phyloP scores from a whole-genome alignment of 2,797 vertebrate genomes.

The Thunnus albacares region DNA sequence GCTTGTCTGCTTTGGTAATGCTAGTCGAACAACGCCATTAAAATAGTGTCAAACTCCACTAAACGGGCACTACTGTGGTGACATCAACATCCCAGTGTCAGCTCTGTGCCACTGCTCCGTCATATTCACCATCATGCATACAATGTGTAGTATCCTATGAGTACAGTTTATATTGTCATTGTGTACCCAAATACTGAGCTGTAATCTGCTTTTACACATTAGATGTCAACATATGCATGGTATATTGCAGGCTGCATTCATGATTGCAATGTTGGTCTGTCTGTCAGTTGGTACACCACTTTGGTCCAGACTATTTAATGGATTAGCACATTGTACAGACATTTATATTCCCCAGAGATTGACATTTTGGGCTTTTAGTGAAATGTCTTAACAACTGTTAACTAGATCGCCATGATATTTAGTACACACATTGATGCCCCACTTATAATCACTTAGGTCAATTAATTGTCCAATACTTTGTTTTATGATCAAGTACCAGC shows the following conservation, averaged over 20 bases:
- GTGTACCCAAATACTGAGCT: not conserved
- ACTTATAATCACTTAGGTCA: not conserved
- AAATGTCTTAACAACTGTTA: not conserved
- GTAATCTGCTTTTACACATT: not conserved
- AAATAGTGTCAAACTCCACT: not conserved
- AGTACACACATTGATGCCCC: not conserved
- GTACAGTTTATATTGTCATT: not conserved
- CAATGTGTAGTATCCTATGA: not conserved
- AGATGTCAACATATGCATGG: not conserved
- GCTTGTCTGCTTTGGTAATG: not conserved
- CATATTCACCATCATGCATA: not conserved
- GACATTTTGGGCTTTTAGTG: too few species aligned
- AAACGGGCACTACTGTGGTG: not conserved
- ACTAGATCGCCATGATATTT: not conserved
- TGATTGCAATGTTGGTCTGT: not conserved
- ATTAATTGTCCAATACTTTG: not conserved
- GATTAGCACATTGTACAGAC: not conserved
- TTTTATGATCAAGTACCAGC: not conserved
- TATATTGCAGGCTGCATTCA: too few species aligned
- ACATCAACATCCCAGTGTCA: not conserved
- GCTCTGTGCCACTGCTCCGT: not conserved
- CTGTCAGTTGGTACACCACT: not conserved
- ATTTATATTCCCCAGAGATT: too few species aligned
- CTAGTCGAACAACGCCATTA: not conserved
- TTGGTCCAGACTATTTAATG: not conserved